Base-by-base conservation (phyloP, 1,140 invertebrate species). In the Bombus impatiens region DNA sequence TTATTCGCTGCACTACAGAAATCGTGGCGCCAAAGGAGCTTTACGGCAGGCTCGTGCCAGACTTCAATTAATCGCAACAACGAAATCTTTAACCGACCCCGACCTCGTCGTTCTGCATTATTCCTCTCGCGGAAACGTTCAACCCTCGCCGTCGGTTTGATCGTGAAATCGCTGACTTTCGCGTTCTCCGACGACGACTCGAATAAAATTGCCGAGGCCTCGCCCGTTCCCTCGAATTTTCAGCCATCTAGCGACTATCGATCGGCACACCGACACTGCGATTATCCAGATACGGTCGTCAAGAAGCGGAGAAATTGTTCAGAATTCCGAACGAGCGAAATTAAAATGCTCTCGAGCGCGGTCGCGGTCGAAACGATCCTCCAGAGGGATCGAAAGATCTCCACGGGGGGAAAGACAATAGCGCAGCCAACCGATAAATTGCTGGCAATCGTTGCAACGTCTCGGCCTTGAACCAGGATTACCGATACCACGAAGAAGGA, bases 381-480 rank as follows among this genome's bases (percentile, higher is more conserved):
- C 28, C 42, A 1, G 57, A 59, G 35, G 15, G 37, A 42, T 77
- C 53, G 35, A 59, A 37, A 22, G 47, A 37, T 42, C 25, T 10
- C 13, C n/a, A 15, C 67, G 35, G 32, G 37, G 10, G 70, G 6
- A 25, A 47, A 67, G 57, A 28, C 57, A 13, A 47, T 53, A 40
- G 28, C n/a, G 67, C 44, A 47, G 32, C 6, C 28, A n/a, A 71
- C 18, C 75, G 37, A 84, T 79, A 84, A 79, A 84, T 84, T 79
- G 42, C 67, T 12, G 32, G 37, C 15, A 32, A 59, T 70, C 76
- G 76, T 59, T 62, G 37, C 65, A 28, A 42, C n/a, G 37, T 37
- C 37, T 22, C n/a, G 22, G 3, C 47, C 67, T 44, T 71, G 76
- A 28, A n/a, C 67, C 25, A 28, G 67, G 76, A 84, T 79, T 71